A percentile compares a stretch with the other conserved stretches of the same genome.
phyloP scores from a whole-genome alignment of 92 coral and sea anemone genomes.

The Anthopleura xanthogrammica region DNA sequence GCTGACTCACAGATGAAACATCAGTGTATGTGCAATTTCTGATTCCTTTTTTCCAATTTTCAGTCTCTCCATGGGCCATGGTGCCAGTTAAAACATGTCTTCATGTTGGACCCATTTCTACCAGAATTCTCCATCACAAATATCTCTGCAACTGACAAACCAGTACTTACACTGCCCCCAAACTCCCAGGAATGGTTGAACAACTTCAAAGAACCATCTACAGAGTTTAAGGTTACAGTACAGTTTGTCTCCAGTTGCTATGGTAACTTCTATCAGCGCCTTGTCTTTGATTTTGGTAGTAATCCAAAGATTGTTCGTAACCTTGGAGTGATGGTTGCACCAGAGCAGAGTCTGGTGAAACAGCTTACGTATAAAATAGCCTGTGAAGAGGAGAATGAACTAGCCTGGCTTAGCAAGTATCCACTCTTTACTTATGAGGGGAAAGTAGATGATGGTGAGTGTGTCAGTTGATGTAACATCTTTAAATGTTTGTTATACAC shows the following conservation, averaged over 20 bases:
- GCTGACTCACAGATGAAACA: too few species aligned
- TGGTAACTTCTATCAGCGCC: constrained; percentile 80
- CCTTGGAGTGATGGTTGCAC: constrained; percentile 89
- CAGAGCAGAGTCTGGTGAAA: constrained; percentile 68
- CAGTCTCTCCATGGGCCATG: constrained; percentile 65
- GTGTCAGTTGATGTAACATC: neutral
- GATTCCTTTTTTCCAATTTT: neutral
- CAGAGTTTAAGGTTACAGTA: constrained; percentile 48
- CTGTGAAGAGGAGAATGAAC: constrained; percentile 76
- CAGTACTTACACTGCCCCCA: constrained; percentile 22
- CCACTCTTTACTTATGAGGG: constrained; percentile 67
- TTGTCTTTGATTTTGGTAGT: constrained; percentile 84
- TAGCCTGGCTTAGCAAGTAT: constrained; percentile 76
- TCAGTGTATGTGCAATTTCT: too few species aligned
- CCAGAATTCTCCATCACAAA: constrained; percentile 75
- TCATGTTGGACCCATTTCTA: constrained; percentile 71
- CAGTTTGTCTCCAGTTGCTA: constrained; percentile 69
- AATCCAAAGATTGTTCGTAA: constrained; percentile 66
- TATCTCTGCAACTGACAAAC: constrained; percentile 40
- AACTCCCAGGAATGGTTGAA: constrained; percentile 61
- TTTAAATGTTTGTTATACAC: neutral
- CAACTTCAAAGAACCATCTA: constrained; percentile 25
- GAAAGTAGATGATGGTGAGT: constrained; percentile 20
- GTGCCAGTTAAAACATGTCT: constrained; percentile 68
- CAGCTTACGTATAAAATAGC: constrained; percentile 49